Conservation (phyloP, 2,888 invertebrate genomes). For the Drosophila affinis region DNA sequence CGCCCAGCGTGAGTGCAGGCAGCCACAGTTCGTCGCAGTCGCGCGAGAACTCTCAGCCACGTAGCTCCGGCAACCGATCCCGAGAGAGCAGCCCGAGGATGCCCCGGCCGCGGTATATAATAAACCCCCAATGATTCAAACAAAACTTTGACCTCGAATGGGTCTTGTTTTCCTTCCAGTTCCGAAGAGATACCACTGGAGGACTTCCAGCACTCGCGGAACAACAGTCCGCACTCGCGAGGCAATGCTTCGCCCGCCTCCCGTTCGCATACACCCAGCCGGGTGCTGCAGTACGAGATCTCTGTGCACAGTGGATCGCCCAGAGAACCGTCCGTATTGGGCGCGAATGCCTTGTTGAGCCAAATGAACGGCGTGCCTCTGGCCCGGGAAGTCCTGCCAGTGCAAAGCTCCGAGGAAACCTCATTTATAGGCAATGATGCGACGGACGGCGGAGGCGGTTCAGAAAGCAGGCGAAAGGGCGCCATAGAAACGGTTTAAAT, state of each 20-base stretch:
- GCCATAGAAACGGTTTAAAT: slow-evolving; percentile 85
- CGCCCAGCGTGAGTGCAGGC: slow-evolving; percentile 80
- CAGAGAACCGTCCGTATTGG: slow-evolving; percentile 48
- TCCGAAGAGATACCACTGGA: slow-evolving; percentile 93
- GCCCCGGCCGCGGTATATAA: slow-evolving; percentile 86
- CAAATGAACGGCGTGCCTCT: slow-evolving; percentile 70
- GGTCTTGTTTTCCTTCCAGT: slow-evolving; percentile 51
- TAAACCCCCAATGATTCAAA: slow-evolving; percentile 1
- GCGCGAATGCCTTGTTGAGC: slow-evolving; percentile 56
- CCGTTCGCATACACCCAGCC: slow-evolving; percentile 84
- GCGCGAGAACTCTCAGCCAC: slow-evolving; percentile 80
- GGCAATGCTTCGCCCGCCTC: slow-evolving; percentile 80
- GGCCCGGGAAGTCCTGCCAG: slow-evolving; percentile 71
- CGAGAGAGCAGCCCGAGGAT: slow-evolving; percentile 89
- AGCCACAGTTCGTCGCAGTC: slow-evolving; percentile 84
- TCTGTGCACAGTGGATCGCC: slow-evolving; percentile 69
- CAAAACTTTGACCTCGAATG: background rate
- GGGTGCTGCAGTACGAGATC: slow-evolving; percentile 70
- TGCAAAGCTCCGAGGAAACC: slow-evolving; percentile 88
- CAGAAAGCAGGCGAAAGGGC: slow-evolving; percentile 81
- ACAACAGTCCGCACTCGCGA: slow-evolving; percentile 83
- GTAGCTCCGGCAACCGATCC: slow-evolving; percentile 84
- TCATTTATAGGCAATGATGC: slow-evolving; percentile 88
- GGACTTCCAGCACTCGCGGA: slow-evolving; percentile 87
- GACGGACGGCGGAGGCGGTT: slow-evolving; percentile 60